Evolutionary conservation across 2,888 invertebrate genomes (phyloP).

Genomic region (Arge pagana): DNA sequence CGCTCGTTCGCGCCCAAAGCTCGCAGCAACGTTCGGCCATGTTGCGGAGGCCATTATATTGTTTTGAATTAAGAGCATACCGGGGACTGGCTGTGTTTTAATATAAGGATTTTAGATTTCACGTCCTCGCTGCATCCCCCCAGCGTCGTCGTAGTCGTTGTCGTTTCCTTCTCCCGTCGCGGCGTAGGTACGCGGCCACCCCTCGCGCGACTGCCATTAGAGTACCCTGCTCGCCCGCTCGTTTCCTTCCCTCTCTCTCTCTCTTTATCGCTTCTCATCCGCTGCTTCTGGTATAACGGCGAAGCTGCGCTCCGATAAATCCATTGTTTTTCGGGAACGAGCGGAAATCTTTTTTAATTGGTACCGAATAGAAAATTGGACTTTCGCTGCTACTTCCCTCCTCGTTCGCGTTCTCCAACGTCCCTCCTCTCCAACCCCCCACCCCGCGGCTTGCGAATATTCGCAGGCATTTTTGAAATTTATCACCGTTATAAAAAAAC

Average conservation of each 20-base stretch:
- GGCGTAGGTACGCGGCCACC: slow-evolving; percentile 3
- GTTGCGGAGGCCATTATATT: slow-evolving; percentile 49
- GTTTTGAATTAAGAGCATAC: slow-evolving; percentile 48
- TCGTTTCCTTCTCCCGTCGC: slow-evolving; percentile 12
- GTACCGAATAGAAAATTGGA: slow-evolving; percentile 19
- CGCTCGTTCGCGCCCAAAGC: too few relatives aligned
- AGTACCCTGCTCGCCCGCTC: slow-evolving; percentile 33
- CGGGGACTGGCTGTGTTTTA: slow-evolving; percentile 41
- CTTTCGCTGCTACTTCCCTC: too few relatives aligned
- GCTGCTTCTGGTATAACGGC: slow-evolving; percentile 26
- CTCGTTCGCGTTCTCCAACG: too few relatives aligned
- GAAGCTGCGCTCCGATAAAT: slow-evolving; percentile 45
- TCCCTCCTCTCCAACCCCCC: too few relatives aligned
- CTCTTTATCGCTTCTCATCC: slow-evolving; percentile 34
- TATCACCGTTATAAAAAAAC: too few relatives aligned
- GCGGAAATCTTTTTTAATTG: slow-evolving; percentile 50
- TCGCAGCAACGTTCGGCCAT: slow-evolving; percentile 23
- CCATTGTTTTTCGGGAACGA: slow-evolving; percentile 46
- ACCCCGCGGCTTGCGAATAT: too few relatives aligned
- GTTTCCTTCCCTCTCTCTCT: slow-evolving; percentile 24
- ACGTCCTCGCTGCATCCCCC: slow-evolving; percentile 29
- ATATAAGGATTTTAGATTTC: slow-evolving; percentile 52
- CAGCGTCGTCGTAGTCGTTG: slow-evolving; percentile 1
- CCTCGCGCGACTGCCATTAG: slow-evolving; percentile 25
- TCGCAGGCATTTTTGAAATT: too few relatives aligned